phyloP scores from a whole-genome alignment of 2,888 invertebrate species.

The Melanostoma scalare region DNA sequence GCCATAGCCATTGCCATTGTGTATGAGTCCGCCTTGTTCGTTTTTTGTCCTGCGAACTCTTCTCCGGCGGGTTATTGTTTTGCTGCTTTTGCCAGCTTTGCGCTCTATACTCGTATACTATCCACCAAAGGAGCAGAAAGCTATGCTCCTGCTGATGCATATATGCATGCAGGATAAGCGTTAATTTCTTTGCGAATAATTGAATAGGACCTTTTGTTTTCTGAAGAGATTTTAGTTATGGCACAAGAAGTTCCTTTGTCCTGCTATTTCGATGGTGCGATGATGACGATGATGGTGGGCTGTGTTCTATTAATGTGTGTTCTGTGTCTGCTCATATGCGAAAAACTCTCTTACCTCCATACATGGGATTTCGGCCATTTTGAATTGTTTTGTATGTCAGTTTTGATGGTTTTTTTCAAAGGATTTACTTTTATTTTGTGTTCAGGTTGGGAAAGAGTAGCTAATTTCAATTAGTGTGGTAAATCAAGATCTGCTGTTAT shows the following conservation, averaged over 20 bases:
- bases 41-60: slow-evolving; percentile 70
- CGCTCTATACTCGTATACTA: slow-evolving; percentile 1
- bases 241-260: slow-evolving; percentile 69
- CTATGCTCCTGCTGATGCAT: slow-evolving; percentile 59
- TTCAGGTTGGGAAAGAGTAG: background rate
- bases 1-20: slow-evolving; percentile 51
- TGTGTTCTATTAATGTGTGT: slow-evolving; percentile 55
- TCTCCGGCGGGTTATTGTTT: slow-evolving; percentile 67
- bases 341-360: slow-evolving; percentile 1
- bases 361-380: slow-evolving; percentile 61
- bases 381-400: slow-evolving; percentile 57
- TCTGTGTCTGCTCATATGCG: slow-evolving; percentile 41
- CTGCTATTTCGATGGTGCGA: slow-evolving; percentile 60
- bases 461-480: background rate
- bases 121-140: slow-evolving; percentile 22
- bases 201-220: slow-evolving; percentile 73
- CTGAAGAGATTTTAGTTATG: slow-evolving; percentile 72
- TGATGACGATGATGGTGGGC: slow-evolving; percentile 44
- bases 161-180: slow-evolving; percentile 73
- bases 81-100: slow-evolving; percentile 29
- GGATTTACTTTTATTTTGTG: slow-evolving; percentile 3
- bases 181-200: slow-evolving; percentile 73
- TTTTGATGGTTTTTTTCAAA: slow-evolving; percentile 27
- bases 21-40: slow-evolving; percentile 67
- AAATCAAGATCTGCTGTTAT: too few species aligned